A percentile compares a stretch with the other conserved stretches of the same genome.
These are phyloP conservation scores for Rhynchomys soricoides DNA, from an alignment of 2,113 vertebrate genomes.

Conservation along the genomic window DNA sequence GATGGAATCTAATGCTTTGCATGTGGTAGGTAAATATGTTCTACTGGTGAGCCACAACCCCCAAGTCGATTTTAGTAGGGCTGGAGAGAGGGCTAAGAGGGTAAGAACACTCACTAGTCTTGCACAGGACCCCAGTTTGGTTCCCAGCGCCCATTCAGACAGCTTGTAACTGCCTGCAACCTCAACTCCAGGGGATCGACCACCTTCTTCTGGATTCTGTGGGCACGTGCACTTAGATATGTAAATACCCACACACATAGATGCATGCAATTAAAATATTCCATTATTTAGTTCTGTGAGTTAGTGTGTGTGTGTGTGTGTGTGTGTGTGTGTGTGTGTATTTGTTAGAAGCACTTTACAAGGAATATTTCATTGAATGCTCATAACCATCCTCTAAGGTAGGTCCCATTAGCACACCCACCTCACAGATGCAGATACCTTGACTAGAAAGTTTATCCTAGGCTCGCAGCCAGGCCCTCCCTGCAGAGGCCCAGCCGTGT, in stretches of 20 bases:
- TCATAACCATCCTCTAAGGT: constrained; percentile 9
- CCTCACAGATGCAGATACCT: constrained; percentile 1
- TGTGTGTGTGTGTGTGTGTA: not conserved
- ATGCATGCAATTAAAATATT: not conserved
- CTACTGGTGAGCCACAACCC: not conserved
- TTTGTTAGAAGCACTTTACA: not conserved
- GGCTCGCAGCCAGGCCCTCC: not conserved
- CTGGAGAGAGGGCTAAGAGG: not conserved
- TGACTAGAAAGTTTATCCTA: not conserved
- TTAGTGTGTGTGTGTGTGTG: too few relatives aligned
- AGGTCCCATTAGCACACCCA: not conserved
- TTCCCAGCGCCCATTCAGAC: not conserved
- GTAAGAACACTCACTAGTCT: not conserved
- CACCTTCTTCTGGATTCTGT: not conserved
- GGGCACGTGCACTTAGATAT: not conserved
- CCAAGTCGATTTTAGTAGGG: not conserved
- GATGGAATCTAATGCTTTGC: not conserved
- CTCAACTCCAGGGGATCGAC: not conserved
- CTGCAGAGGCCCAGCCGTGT: not conserved
- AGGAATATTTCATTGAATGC: constrained; percentile 30
- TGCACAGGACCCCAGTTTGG: not conserved
- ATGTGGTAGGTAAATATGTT: not conserved
- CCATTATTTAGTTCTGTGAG: not conserved
- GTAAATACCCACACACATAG: too few relatives aligned
- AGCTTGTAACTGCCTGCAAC: not conserved